Conservation (phyloP, 2,888 invertebrate genomes). For the Himalopsyche anomala region DNA sequence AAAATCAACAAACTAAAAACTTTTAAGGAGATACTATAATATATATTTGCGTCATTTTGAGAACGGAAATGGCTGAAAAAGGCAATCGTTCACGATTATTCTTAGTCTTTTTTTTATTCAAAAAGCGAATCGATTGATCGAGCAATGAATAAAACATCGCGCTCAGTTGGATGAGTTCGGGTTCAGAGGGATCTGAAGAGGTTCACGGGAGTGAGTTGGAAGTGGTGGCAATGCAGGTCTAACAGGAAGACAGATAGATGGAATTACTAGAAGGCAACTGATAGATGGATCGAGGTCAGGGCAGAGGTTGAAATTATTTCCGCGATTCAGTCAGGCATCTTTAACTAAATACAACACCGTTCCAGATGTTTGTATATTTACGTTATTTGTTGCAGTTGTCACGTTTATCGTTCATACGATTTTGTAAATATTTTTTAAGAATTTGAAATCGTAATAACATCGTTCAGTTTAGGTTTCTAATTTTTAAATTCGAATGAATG, state of each 20-base stretch:
- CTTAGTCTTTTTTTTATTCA: not conserved
- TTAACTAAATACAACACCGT: not conserved
- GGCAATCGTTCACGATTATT: not conserved
- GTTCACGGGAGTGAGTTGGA: not conserved
- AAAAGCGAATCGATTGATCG: not conserved
- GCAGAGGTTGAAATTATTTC: slow-evolving; percentile 18
- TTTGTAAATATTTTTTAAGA: too few relatives aligned
- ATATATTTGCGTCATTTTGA: too few relatives aligned
- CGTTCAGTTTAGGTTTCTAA: too few relatives aligned
- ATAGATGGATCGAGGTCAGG: not conserved
- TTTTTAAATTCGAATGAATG: too few relatives aligned
- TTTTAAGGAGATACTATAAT: too few relatives aligned
- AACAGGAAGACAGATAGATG: slow-evolving; percentile 10
- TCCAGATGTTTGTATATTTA: too few relatives aligned
- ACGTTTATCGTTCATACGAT: too few relatives aligned
- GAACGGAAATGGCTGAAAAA: too few relatives aligned
- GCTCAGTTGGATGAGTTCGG: slow-evolving; percentile 4
- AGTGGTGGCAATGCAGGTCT: slow-evolving; percentile 10
- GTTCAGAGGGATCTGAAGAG: slow-evolving; percentile 10
- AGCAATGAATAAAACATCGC: slow-evolving; percentile 11
- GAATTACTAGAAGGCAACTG: not conserved
- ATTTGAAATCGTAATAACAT: too few relatives aligned
- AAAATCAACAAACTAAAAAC: too few relatives aligned
- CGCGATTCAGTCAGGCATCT: not conserved
- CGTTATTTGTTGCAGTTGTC: too few relatives aligned